Conservation (phyloP, 2,113 vertebrate species). For the Trogon surrucura region DNA sequence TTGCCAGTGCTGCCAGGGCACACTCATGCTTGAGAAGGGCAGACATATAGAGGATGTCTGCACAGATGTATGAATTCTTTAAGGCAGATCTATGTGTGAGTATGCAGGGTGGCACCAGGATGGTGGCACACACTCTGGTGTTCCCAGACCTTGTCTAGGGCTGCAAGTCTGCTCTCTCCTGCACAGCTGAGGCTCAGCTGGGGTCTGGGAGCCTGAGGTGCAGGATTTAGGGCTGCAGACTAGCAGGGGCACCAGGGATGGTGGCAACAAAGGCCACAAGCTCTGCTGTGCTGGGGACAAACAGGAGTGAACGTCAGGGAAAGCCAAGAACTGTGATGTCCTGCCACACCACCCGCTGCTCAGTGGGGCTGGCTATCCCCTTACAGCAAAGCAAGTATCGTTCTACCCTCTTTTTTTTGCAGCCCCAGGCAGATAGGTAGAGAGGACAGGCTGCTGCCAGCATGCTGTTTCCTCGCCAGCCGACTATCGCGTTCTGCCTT, state of each 20-base stretch:
- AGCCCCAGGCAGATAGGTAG: not conserved
- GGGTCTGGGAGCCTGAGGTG: not conserved
- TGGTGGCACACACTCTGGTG: not conserved
- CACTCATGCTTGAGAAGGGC: not conserved
- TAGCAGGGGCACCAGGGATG: not conserved
- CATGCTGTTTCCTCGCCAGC: not conserved
- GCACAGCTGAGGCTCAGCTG: not conserved
- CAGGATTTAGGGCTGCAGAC: not conserved
- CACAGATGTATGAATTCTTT: not conserved
- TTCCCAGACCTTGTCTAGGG: not conserved
- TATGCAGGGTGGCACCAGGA: rapidly evolving
- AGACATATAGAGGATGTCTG: not conserved
- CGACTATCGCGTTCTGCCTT: not conserved
- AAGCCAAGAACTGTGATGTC: not conserved
- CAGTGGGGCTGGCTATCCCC: not conserved
- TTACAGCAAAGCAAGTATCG: not conserved
- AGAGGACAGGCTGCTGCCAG: not conserved
- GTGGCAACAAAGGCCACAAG: not conserved
- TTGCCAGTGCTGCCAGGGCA: not conserved
- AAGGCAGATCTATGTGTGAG: rapidly evolving
- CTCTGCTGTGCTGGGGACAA: not conserved
- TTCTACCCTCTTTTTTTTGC: not conserved
- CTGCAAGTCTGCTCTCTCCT: not conserved
- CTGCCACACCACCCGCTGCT: not conserved
- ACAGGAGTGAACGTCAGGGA: not conserved